Percentiles rank a stretch among this genome's conserved stretches.
Evolutionary conservation across 2,113 vertebrate genomes (phyloP).

Genomic region (Crypturellus undulatus): DNA sequence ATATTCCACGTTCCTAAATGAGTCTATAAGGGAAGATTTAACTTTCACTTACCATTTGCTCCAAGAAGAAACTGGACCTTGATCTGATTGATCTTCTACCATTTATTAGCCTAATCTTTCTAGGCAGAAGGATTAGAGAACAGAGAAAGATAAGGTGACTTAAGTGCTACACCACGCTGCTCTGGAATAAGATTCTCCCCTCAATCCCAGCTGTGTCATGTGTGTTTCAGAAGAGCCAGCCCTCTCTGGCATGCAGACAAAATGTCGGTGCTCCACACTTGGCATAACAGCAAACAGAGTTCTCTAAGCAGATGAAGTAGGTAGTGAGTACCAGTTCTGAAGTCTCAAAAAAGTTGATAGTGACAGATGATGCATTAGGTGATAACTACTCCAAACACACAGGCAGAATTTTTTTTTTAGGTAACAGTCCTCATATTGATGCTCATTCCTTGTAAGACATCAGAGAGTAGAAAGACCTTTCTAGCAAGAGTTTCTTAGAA

Average conservation of each 20-base stretch:
- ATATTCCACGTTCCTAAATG: neutral
- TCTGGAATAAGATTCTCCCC: neutral
- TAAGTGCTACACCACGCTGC: fast-evolving
- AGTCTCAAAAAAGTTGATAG: neutral
- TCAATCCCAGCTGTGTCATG: neutral
- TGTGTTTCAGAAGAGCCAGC: neutral
- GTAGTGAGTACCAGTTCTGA: neutral
- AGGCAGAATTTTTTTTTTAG: neutral
- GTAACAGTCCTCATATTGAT: neutral
- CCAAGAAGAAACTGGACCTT: neutral
- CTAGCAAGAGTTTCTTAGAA: neutral
- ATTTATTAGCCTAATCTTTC: neutral
- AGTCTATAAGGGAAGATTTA: neutral
- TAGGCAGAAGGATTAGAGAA: neutral
- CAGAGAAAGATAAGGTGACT: neutral
- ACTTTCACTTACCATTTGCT: neutral
- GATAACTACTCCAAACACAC: neutral
- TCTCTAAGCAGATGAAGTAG: fast-evolving
- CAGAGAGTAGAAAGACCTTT: neutral
- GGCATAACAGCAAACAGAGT: neutral
- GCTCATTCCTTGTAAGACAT: neutral
- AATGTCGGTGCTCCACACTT: neutral
- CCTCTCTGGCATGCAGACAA: neutral
- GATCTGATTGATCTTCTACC: neutral
- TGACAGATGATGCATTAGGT: neutral